Base-by-base conservation (phyloP, 2,113 vertebrate species). In the Forbesichthys papilliferus region DNA sequence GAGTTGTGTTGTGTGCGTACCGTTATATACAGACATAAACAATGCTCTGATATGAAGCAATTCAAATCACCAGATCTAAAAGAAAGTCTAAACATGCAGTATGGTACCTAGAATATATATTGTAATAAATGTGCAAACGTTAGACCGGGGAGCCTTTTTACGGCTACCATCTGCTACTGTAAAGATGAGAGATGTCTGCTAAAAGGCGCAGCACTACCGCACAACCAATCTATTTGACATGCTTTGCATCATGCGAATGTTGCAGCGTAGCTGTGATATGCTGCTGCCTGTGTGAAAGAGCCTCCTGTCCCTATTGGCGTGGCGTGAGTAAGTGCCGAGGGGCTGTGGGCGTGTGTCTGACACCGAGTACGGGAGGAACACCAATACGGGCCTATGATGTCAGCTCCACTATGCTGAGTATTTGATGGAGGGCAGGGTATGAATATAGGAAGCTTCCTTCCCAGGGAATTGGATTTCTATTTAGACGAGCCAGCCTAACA, bases 251-350 rank as follows among this genome's bases (percentile, higher is more conserved):
- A 54, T 64, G 66, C 33, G 66, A 66, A 57, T 66, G 62, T 13
- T 71, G 61, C 68, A 69, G 78, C 75, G 67, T 61, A 76, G 82
- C 71, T 79, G 73, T 46, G 65, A 83, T 78, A 66, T 84, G 84
- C 79, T 71, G 57, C 59, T 52, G 59, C 51, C 10, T 74, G 72
- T 75, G 77, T 11, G 33, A 72, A 79, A 78, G 74, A 77, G 66
- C 73, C 74, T n/a, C 60, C 46, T 68, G 80, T 82, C 78, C 76
- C 66, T 64, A 72, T 83, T 84, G 76, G 84, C 73, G 80, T 65
- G 66, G 68, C 73, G 78, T 88, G 83, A 84, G 69, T 87, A 87
- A 87, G 83, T 78, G 84, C 58, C 81, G 71, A 86, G 68, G 76
- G 75, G 72, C 80, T 79, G 82, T 82, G 81, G 80, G 80, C 11